Evolutionary conservation across 2,888 invertebrate genomes (phyloP).

Genomic region (Eupithecia pulchellata): DNA sequence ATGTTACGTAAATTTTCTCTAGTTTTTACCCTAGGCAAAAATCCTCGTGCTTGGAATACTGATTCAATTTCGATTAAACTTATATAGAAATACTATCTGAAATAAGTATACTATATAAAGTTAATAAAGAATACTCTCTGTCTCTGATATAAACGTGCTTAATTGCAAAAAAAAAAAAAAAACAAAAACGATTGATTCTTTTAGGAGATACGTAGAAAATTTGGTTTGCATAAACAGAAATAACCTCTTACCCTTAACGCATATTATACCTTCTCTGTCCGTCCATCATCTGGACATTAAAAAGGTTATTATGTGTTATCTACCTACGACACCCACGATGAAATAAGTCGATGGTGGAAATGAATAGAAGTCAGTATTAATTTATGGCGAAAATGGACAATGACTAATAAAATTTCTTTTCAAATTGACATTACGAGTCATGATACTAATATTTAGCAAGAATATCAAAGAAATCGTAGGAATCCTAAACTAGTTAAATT

Average conservation of each 20-base stretch:
- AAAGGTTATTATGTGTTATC: not conserved
- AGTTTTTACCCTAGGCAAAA: no score
- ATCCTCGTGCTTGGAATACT: no score
- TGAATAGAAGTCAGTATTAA: not conserved
- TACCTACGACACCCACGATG: no score
- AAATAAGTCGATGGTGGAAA: not conserved
- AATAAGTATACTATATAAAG: no score
- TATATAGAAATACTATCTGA: not conserved
- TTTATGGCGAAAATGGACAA: not conserved
- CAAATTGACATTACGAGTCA: not conserved
- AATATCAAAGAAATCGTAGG: not conserved
- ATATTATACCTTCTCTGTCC: not conserved
- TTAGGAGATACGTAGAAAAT: no score
- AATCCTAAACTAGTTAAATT: slow-evolving; percentile 13
- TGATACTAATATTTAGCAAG: not conserved
- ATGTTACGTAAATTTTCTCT: no score
- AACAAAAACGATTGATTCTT: not conserved
- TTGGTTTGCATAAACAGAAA: no score
- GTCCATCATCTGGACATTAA: not conserved
- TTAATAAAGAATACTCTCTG: no score
- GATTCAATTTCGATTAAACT: not conserved
- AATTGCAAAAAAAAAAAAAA: not conserved
- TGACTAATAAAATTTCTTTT: not conserved
- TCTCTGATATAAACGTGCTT: no score
- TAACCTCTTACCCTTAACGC: not conserved